These are phyloP conservation scores for Watsonalla binaria DNA, from an alignment of 2,888 invertebrate species.

Conservation along the genomic window DNA sequence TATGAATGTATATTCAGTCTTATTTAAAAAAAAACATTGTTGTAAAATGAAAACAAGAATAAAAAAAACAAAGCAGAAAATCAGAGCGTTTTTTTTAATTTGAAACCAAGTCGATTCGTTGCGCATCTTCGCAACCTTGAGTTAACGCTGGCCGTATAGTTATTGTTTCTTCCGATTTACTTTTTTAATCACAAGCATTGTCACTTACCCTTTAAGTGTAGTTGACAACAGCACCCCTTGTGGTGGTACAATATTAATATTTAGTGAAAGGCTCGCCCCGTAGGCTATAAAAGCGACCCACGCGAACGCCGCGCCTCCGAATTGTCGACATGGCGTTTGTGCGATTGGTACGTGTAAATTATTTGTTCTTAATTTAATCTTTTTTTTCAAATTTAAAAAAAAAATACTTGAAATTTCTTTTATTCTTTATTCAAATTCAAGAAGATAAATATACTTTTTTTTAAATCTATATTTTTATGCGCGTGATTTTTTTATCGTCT, in stretches of 20 bases:
- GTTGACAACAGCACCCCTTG: constrained; percentile 37
- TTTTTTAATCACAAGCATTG: neutral
- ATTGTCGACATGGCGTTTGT: constrained; percentile 63
- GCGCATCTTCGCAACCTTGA: constrained; percentile 2
- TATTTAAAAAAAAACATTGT: no score
- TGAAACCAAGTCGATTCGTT: neutral
- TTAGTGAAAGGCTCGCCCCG: constrained; percentile 67
- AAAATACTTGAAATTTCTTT: constrained; percentile 1
- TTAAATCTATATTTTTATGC: no score
- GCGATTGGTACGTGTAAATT: constrained; percentile 63
- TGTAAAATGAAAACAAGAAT: no score
- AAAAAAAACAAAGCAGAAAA: neutral
- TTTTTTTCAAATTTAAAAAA: constrained; percentile 1
- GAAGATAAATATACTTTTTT: no score
- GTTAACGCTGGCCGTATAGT: neutral
- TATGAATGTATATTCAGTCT: no score
- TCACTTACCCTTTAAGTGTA: constrained; percentile 1
- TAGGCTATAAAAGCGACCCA: constrained; percentile 57
- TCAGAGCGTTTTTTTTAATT: neutral
- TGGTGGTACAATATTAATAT: constrained; percentile 23
- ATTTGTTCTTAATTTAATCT: constrained; percentile 29
- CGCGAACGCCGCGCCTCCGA: constrained; percentile 67
- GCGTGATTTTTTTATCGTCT: no score
- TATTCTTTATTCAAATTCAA: neutral
- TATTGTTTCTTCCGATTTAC: neutral